Conservation (phyloP, 2,797 vertebrate species). For the Coregonus sp. region DNA sequence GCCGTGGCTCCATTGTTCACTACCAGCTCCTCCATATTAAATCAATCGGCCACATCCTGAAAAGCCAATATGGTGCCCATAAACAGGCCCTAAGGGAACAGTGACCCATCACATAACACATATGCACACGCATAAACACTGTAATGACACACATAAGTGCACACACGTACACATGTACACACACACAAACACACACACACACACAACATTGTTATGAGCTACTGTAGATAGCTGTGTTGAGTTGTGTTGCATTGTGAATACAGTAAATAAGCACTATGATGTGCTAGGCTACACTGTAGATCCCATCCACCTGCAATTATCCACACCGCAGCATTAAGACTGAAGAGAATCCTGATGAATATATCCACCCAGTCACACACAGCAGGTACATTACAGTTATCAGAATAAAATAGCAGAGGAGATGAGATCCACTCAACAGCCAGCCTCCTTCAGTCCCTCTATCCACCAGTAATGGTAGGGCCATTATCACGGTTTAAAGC, state of each 20-base stretch:
- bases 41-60: constrained; percentile 76
- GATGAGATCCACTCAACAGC: constrained; percentile 18
- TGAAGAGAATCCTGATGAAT: not conserved
- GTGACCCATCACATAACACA: not conserved
- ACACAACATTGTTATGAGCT: no score
- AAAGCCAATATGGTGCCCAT: constrained; percentile 72
- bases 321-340: constrained; percentile 41
- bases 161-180: no score
- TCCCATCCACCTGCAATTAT: constrained; percentile 22
- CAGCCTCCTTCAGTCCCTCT: constrained; percentile 36
- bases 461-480: not conserved
- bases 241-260: no score
- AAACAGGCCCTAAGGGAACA: constrained; percentile 54
- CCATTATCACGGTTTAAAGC: constrained; percentile 37
- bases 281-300: no score
- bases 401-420: constrained; percentile 8
- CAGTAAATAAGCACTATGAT: no score
- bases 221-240: no score
- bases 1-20: not conserved
- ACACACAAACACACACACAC: not conserved
- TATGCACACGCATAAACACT: not conserved
- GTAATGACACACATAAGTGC: no score
- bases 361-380: not conserved
- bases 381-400: constrained; percentile 27
- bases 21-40: constrained; percentile 53